Evolutionary conservation across 2,888 invertebrate species (phyloP).

Genomic region (Callyntrura sp.): DNA sequence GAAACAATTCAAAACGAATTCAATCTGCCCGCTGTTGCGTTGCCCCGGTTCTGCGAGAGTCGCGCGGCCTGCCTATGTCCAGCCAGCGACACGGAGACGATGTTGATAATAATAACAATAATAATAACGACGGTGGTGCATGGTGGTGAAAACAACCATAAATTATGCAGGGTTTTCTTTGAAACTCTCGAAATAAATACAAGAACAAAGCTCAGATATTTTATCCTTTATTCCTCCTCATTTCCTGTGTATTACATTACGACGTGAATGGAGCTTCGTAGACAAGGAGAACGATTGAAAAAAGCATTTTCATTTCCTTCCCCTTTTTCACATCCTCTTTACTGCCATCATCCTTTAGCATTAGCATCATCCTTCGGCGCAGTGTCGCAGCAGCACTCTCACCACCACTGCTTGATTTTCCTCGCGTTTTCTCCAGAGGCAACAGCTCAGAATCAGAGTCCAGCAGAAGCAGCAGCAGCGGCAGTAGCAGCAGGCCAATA

Average conservation of each 20-base stretch:
- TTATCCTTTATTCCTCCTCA: conserved; percentile 17
- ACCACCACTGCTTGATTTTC: conserved; percentile 14
- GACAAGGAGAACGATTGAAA: background rate
- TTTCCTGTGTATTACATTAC: conserved; percentile 22
- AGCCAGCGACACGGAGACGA: conserved; percentile 11
- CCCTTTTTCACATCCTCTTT: conserved; percentile 9
- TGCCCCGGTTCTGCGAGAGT: background rate
- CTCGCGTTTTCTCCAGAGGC: background rate
- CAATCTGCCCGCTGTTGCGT: background rate
- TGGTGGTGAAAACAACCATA: conserved; percentile 34
- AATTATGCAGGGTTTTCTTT: conserved; percentile 50
- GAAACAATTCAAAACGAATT: conserved; percentile 1
- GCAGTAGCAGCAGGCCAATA: conserved; percentile 21
- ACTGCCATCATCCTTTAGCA: background rate
- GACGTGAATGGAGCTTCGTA: background rate
- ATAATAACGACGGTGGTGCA: too few relatives aligned
- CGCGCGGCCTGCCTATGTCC: too few relatives aligned
- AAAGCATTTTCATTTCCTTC: conserved; percentile 27
- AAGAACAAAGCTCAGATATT: conserved; percentile 2
- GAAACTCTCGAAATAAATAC: conserved; percentile 20
- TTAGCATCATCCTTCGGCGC: background rate
- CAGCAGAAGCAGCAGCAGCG: background rate
- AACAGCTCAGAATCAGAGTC: conserved; percentile 13
- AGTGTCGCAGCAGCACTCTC: background rate
- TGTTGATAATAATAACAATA: background rate